Evolutionary conservation across 2,113 vertebrate genomes (phyloP).

Genomic region (Ariopsis seemanni): DNA sequence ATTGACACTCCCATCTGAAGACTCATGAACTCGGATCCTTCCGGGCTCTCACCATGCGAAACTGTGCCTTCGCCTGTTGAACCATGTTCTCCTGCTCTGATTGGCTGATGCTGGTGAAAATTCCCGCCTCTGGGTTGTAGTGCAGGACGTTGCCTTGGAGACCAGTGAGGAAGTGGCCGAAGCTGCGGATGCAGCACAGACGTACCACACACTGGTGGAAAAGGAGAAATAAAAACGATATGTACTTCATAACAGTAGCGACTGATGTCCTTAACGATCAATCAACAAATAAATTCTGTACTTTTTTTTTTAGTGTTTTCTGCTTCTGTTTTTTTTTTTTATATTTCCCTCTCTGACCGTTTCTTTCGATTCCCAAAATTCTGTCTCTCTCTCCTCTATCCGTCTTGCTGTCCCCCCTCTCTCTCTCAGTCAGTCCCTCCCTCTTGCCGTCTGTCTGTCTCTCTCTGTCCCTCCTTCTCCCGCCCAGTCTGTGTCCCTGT

Average conservation of each 20-base stretch:
- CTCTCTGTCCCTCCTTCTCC: no score
- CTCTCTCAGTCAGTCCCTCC: no score
- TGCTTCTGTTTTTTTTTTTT: not conserved
- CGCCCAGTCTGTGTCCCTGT: no score
- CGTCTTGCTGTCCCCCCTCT: no score
- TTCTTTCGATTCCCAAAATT: no score
- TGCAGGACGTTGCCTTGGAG: constrained; percentile 93
- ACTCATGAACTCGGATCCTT: not conserved
- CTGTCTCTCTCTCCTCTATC: no score
- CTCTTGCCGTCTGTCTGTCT: no score
- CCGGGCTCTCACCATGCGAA: constrained; percentile 88
- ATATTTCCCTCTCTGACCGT: not conserved
- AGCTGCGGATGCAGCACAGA: constrained; percentile 91
- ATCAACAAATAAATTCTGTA: not conserved
- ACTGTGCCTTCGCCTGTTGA: constrained; percentile 94
- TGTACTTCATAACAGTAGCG: not conserved
- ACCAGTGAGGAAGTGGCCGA: constrained; percentile 90
- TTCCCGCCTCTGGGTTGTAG: constrained; percentile 90
- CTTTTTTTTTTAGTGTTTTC: not conserved
- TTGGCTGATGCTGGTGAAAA: constrained; percentile 92
- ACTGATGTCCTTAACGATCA: not conserved
- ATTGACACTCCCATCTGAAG: not conserved
- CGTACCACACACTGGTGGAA: constrained; percentile 81
- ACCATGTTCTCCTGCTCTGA: constrained; percentile 84
- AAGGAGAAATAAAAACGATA: not conserved